These are phyloP conservation scores for Dipus sagitta DNA, from an alignment of 2,797 vertebrate genomes.

Conservation along the genomic window DNA sequence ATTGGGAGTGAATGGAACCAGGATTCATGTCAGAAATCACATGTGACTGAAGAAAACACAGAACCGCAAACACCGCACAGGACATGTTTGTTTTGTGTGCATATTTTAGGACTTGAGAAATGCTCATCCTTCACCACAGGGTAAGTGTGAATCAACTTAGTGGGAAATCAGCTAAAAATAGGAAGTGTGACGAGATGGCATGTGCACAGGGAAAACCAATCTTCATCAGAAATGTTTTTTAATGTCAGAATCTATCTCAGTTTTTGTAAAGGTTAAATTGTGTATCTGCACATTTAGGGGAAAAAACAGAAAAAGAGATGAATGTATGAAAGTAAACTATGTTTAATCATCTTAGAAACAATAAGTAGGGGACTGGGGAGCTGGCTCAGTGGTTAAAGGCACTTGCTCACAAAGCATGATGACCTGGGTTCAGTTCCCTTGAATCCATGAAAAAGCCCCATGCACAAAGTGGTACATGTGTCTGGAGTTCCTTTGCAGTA, in stretches of 20 bases:
- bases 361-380: too few species aligned
- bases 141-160: background rate
- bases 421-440: too few species aligned
- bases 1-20: background rate
- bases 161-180: background rate
- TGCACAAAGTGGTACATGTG: too few species aligned
- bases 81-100: background rate
- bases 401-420: too few species aligned
- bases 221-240: background rate
- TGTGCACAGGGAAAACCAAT: background rate
- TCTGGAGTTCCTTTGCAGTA: too few species aligned
- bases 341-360: background rate
- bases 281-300: background rate
- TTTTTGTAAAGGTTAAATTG: background rate
- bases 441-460: too few species aligned
- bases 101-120: constrained; percentile 10
- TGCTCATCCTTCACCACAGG: background rate
- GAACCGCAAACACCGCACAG: background rate
- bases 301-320: background rate
- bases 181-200: background rate
- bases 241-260: background rate
- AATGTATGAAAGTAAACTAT: background rate
- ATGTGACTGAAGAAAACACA: background rate
- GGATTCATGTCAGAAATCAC: background rate
- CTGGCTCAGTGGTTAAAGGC: too few species aligned